Base-by-base conservation (phyloP, 2,888 invertebrate genomes). In the Pelosia muscerda region DNA sequence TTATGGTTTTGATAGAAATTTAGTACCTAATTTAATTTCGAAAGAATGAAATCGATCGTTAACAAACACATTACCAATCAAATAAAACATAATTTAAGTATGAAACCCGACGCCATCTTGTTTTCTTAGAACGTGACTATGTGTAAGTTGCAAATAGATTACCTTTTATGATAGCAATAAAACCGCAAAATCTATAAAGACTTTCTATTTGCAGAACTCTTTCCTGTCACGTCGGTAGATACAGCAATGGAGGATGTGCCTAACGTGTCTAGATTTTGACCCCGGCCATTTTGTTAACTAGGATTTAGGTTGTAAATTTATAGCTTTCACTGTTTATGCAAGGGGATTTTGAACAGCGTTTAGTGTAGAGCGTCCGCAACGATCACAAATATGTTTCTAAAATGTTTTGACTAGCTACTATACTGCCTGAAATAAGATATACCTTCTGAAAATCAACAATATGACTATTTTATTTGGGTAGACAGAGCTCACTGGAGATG, bases 151-250 rank as follows among this genome's bases (percentile, higher is more conserved):
- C 67, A 38, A 67, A 68, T 54, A 60, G 34, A 68, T 60, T 71
- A 75, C 77, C 79, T 69, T 56, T 68, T 66, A 9, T 38, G 61
- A 64, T 55, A 38, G 59, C 66, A 65, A 75, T 68, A 73, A 75
- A 64, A 64, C 28, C 58, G 58, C 23, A 22, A 63, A 34, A 63
- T 54, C 19, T 9, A 54, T 63, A 54, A 54, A 53, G 22, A 49
- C 23, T 15, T 58, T 49, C 75, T 71, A 72, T 72, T 72, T 58
- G 42, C 53, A 69, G 75, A 68, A 13, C 59, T 22, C 6, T 11
- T 57, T 78, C 78, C 78, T 68, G 78, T 78, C 78, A 78, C 78
- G 79, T 65, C 1, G 22, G 26, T n/a, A n/a, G n/a, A 19, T n/a
- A n/a, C 49, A 10, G 31, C 54, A 23, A 26, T 54, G 28, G 9